Evolutionary conservation across 2,113 vertebrate genomes (phyloP).

Genomic region (Laticauda laticaudata): DNA sequence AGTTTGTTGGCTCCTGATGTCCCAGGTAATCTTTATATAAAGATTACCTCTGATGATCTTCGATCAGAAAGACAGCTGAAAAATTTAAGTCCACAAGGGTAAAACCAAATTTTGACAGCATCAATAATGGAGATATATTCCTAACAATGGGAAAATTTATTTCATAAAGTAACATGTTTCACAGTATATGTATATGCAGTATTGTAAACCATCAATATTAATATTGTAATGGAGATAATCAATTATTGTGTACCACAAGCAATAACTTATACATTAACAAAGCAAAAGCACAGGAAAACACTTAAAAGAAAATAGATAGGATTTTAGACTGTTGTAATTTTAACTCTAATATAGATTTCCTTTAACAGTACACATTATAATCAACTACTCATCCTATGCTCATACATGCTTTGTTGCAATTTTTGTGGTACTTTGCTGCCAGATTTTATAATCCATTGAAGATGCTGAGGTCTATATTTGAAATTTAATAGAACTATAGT

Average conservation of each 20-base stretch:
- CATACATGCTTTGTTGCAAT: constrained; percentile 22
- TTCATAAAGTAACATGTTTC: constrained; percentile 56
- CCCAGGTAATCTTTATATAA: background rate
- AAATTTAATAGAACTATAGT: constrained; percentile 52
- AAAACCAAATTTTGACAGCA: background rate
- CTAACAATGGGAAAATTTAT: constrained; percentile 66
- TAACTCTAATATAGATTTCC: constrained; percentile 36
- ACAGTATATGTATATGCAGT: constrained; percentile 54
- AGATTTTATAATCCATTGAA: background rate
- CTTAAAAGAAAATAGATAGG: constrained; percentile 47
- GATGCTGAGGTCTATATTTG: constrained; percentile 39
- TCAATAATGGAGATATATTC: background rate
- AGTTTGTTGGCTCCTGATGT: background rate
- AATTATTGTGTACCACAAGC: constrained; percentile 63
- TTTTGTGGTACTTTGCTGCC: constrained; percentile 23
- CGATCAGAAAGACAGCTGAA: background rate
- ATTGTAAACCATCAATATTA: constrained; percentile 46
- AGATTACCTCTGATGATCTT: background rate
- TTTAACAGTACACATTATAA: constrained; percentile 40
- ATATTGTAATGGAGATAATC: constrained; percentile 56
- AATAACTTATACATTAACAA: constrained; percentile 53
- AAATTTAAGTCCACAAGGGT: background rate
- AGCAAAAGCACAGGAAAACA: constrained; percentile 60
- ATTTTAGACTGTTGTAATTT: constrained; percentile 24
- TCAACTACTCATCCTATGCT: constrained; percentile 25